Evolutionary conservation across 2,888 invertebrate genomes (phyloP), one percentile per base, ranked within the genome.

Genomic region (Agonopterix alstromeriana): DNA sequence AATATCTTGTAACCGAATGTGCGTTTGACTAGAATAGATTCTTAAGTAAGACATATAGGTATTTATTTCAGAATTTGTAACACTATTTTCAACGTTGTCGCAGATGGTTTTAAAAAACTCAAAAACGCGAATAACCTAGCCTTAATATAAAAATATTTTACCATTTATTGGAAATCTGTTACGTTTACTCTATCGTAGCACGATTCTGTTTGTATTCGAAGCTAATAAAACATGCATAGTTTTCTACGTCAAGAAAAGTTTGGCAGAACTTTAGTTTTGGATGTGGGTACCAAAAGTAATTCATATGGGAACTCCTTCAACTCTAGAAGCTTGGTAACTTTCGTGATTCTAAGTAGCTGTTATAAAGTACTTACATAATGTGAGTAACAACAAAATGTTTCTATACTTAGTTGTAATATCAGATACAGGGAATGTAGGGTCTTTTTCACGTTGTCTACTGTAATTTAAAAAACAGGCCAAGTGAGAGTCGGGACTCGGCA

Each of bases 221-320:
- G 53, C 60, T 67, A 62, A 70, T 66, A 63, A 73, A 77, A 68
- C 61, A 71, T 72, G 65, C 72, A 70, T 69, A 64, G 58, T 67
- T 66, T 27, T 63, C 49, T 60, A 64, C 57, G 73, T 73, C 76
- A 63, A 63, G 63, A 61, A 53, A 61, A 77, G 71, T 75, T 76
- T 67, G 53, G 55, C 45, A 48, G 45, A 67, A 75, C 63, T 74
- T 71, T 59, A 60, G 54, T 61, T 63, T 63, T 59, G 56, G 65
- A 64, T 63, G 58, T 58, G 59, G 60, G 61, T 61, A 53, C 54
- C 56, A 61, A 51, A 61, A 60, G 58, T 60, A 58, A 63, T 61
- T 63, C 58, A 56, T 53, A 51, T 45, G 61, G 64, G 61, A 60
- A 53, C 52, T 48, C 48, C 44, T 52, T 36, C 17, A 44, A 35